These are phyloP conservation scores for Liopterus haemorrhoidalis DNA, from an alignment of 2,888 invertebrate genomes.

Conservation along the genomic window DNA sequence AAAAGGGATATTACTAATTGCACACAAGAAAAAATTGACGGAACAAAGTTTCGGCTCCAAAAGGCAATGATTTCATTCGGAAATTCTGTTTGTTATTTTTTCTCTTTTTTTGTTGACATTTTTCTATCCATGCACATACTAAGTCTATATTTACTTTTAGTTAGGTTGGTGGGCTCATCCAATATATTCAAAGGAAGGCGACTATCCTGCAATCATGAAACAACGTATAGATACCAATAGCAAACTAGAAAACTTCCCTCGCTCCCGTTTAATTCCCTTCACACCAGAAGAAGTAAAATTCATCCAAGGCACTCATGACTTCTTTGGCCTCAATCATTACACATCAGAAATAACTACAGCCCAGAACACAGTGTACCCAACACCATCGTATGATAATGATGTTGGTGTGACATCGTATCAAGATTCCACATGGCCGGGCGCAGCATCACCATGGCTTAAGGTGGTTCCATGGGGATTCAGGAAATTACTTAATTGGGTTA, in stretches of 20 bases:
- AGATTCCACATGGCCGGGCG: slow-evolving; percentile 33
- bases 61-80: no score
- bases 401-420: slow-evolving; percentile 17
- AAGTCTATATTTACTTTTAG: no score
- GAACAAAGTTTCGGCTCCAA: no score
- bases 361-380: neutral
- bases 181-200: slow-evolving; percentile 25
- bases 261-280: slow-evolving; percentile 19
- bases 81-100: no score
- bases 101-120: no score
- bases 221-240: slow-evolving; percentile 14
- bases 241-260: slow-evolving; percentile 16
- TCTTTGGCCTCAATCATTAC: slow-evolving; percentile 49
- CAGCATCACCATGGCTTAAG: slow-evolving; percentile 33
- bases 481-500: slow-evolving; percentile 16
- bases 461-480: slow-evolving; percentile 27
- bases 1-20: no score
- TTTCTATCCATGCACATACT: no score
- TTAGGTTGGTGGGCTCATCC: slow-evolving; percentile 35
- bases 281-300: slow-evolving; percentile 27
- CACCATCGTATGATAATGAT: slow-evolving; percentile 29
- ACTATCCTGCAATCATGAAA: slow-evolving; percentile 21
- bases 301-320: slow-evolving; percentile 45
- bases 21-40: no score
- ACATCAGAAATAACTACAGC: slow-evolving; percentile 34